phyloP scores from a whole-genome alignment of 2,797 vertebrate species.

The Syngnathus rostellatus region DNA sequence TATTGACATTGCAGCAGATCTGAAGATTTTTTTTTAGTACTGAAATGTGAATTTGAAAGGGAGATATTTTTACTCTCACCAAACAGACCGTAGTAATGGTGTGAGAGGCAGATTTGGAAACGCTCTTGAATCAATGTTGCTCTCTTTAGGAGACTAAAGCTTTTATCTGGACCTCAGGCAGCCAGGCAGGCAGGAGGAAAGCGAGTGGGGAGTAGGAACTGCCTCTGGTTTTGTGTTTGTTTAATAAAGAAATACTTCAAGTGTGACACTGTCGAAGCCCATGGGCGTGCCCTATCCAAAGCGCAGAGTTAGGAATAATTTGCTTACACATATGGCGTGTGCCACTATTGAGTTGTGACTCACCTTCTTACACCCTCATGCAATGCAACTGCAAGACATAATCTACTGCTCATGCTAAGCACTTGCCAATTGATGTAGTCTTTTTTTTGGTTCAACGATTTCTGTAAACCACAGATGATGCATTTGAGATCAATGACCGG shows the following conservation, averaged over 20 bases:
- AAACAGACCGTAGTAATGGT: conserved; percentile 1
- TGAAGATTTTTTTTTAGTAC: conserved; percentile 9
- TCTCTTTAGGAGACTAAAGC: conserved; percentile 50
- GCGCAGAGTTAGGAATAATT: conserved; percentile 53
- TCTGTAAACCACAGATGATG: conserved; percentile 62
- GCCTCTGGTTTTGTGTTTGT: conserved; percentile 51
- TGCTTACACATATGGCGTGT: conserved; percentile 53
- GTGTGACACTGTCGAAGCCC: conserved; percentile 44
- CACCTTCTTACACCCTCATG: conserved; percentile 17
- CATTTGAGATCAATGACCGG: conserved; percentile 61
- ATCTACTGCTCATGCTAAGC: conserved; percentile 64
- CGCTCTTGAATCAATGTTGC: conserved; percentile 49
- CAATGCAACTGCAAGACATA: conserved; percentile 32
- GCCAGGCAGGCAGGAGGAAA: conserved; percentile 34
- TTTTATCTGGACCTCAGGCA: conserved; percentile 58
- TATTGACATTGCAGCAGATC: background rate
- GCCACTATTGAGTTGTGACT: conserved; percentile 27
- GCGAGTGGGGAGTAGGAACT: conserved; percentile 43
- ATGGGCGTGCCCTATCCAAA: conserved; percentile 45
- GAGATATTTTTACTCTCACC: conserved; percentile 3
- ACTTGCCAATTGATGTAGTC: conserved; percentile 53
- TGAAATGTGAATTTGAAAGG: conserved; percentile 17
- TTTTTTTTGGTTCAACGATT: conserved; percentile 58
- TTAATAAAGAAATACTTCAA: conserved; percentile 61
- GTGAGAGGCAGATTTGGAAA: conserved; percentile 6